A percentile compares a stretch with the other conserved stretches of the same genome.
These are phyloP conservation scores for Acropora yongei DNA, from an alignment of 64 coral and sea anemone species.

Conservation along the genomic window DNA sequence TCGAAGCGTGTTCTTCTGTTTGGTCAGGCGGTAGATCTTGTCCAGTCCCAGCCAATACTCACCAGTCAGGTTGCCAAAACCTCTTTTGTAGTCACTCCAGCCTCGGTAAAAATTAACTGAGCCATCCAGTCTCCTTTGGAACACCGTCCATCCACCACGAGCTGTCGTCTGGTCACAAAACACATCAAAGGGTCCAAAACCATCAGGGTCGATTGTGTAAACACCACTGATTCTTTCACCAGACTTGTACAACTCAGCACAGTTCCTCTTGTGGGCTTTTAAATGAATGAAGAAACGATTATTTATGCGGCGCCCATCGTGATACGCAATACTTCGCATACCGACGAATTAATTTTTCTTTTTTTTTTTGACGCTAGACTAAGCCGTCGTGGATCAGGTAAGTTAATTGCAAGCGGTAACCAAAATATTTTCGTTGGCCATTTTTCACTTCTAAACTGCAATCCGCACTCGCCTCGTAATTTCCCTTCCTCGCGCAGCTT, in stretches of 20 bases:
- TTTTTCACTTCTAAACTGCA: too few relatives aligned
- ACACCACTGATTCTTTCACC: slow-evolving; percentile 23
- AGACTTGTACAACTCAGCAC: slow-evolving; percentile 44
- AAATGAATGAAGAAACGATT: too few relatives aligned
- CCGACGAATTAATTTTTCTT: too few relatives aligned
- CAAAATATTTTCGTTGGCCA: too few relatives aligned
- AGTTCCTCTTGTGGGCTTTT: not conserved
- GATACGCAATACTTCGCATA: too few relatives aligned
- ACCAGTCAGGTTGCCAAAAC: slow-evolving; percentile 59
- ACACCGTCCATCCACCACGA: slow-evolving; percentile 75
- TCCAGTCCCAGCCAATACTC: slow-evolving; percentile 70
- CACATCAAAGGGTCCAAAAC: slow-evolving; percentile 52
- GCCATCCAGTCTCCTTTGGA: slow-evolving; percentile 61
- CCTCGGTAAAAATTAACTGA: slow-evolving; percentile 63
- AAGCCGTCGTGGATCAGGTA: too few relatives aligned
- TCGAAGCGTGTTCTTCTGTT: not conserved
- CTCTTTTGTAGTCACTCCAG: slow-evolving; percentile 61
- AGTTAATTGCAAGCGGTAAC: too few relatives aligned
- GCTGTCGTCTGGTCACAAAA: slow-evolving; percentile 65
- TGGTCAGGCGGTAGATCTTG: slow-evolving; percentile 58
- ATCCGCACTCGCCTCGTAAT: too few relatives aligned
- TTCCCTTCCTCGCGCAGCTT: too few relatives aligned
- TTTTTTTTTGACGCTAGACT: too few relatives aligned
- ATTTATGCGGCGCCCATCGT: too few relatives aligned
- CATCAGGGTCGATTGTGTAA: slow-evolving; percentile 56